phyloP scores from a whole-genome alignment of 2,888 invertebrate genomes.

The Parnassius apollo region DNA sequence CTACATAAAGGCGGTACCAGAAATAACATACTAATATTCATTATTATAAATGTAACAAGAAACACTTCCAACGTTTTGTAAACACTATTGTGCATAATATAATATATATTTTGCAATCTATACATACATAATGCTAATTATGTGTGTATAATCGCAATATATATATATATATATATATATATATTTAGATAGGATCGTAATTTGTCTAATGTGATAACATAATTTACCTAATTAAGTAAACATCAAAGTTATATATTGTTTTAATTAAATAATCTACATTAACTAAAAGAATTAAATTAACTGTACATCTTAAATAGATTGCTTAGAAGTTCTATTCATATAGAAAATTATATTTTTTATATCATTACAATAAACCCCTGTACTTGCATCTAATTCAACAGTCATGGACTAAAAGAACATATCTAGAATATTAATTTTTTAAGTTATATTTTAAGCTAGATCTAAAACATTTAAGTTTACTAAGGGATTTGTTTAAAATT shows the following conservation, averaged over 20 bases:
- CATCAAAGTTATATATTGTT: not conserved
- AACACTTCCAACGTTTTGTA: too few relatives aligned
- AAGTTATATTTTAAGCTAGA: too few relatives aligned
- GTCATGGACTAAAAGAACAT: slow-evolving; percentile 4
- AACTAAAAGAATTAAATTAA: slow-evolving; percentile 6
- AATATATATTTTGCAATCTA: too few relatives aligned
- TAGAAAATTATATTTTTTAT: slow-evolving; percentile 12
- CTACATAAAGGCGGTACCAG: slow-evolving; percentile 23
- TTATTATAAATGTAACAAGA: not conserved
- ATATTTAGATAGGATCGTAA: too few relatives aligned
- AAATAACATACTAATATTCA: slow-evolving; percentile 9
- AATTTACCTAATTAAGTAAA: not conserved
- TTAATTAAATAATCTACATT: not conserved
- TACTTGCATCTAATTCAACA: slow-evolving; percentile 4
- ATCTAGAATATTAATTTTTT: not conserved
- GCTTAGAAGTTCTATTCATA: slow-evolving; percentile 1
- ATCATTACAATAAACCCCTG: slow-evolving; percentile 20
- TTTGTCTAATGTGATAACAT: not conserved
- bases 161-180: too few relatives aligned
- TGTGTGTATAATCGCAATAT: too few relatives aligned
- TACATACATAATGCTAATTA: too few relatives aligned
- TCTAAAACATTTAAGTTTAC: too few relatives aligned
- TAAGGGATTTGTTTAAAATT: too few relatives aligned
- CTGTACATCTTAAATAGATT: slow-evolving; percentile 4
- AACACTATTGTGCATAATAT: too few relatives aligned